Evolutionary conservation across 1,140 invertebrate species (phyloP).

Genomic region (Rhyzopertha dominica): DNA sequence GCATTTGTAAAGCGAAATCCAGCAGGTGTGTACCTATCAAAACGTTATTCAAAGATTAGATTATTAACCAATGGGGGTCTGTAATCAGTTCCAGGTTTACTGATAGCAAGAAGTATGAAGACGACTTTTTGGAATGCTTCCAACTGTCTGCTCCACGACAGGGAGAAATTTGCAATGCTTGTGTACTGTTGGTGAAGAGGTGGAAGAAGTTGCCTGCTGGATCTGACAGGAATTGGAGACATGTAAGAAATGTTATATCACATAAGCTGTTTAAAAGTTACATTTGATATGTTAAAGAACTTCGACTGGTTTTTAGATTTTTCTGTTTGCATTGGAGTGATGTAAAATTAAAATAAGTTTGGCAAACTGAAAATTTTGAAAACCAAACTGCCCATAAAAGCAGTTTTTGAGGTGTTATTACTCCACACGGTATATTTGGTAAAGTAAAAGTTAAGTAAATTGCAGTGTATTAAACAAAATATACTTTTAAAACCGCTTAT

Average conservation of each 20-base stretch:
- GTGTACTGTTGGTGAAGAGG: constrained; percentile 77
- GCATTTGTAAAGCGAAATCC: constrained; percentile 85
- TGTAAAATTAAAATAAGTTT: too few species aligned
- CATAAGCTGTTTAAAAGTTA: too few species aligned
- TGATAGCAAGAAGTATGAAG: constrained; percentile 81
- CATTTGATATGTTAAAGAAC: too few species aligned
- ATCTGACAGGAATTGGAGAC: constrained; percentile 75
- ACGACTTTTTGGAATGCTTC: constrained; percentile 81
- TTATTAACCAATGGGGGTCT: constrained; percentile 14
- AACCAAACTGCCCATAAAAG: not conserved
- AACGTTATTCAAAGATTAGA: not conserved
- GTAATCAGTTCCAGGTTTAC: constrained; percentile 74
- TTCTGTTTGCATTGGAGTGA: too few species aligned
- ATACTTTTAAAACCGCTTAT: too few species aligned
- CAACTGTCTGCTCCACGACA: constrained; percentile 68
- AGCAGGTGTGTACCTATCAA: constrained; percentile 53
- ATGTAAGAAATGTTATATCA: too few species aligned
- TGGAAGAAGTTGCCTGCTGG: constrained; percentile 79
- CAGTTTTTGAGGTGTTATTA: too few species aligned
- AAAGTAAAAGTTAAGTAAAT: too few species aligned
- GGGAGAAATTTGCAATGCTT: constrained; percentile 87
- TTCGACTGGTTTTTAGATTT: too few species aligned
- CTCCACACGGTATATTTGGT: too few species aligned
- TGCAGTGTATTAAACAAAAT: too few species aligned
- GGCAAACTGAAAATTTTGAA: not conserved